A percentile compares a stretch with the other conserved stretches of the same genome.
Evolutionary conservation across 2,797 vertebrate genomes (phyloP).

Genomic region (Bradypodion ventrale): DNA sequence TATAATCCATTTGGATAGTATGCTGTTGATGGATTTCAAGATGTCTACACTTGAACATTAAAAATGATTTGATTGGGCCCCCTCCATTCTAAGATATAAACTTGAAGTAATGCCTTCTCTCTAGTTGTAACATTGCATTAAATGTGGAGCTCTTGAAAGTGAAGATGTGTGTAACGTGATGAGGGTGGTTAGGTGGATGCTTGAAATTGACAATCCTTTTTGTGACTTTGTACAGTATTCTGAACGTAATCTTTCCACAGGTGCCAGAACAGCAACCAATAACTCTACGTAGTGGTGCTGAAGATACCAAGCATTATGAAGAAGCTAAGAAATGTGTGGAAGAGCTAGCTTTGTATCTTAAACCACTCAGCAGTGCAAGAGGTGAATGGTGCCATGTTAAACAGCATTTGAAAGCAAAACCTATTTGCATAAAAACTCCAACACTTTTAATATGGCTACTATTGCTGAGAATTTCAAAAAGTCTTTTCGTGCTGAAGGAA

Average conservation of each 20-base stretch:
- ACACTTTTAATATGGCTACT: neutral
- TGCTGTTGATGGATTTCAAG: neutral
- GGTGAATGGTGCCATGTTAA: conserved; percentile 73
- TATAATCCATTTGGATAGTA: neutral
- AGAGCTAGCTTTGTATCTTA: conserved; percentile 97
- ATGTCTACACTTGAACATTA: neutral
- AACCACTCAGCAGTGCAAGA: conserved; percentile 97
- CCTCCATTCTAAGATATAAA: too few relatives aligned
- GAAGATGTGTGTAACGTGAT: neutral
- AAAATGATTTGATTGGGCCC: too few relatives aligned
- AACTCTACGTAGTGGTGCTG: conserved; percentile 91
- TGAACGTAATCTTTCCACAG: conserved; percentile 70
- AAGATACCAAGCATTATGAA: conserved; percentile 97
- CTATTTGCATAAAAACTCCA: neutral
- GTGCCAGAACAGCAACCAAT: conserved; percentile 94
- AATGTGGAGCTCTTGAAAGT: neutral
- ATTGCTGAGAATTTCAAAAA: neutral
- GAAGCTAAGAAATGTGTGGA: conserved; percentile 97
- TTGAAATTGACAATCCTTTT: neutral
- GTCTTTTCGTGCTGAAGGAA: neutral
- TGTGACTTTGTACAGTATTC: neutral
- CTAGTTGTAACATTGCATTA: too few relatives aligned
- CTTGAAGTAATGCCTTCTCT: too few relatives aligned
- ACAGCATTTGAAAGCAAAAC: too few relatives aligned
- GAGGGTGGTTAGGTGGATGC: conserved; percentile 21